Percentiles rank a stretch among this genome's conserved stretches.
Conservation (phyloP, 2,888 invertebrate species). For the Drosophila lutescens region DNA sequence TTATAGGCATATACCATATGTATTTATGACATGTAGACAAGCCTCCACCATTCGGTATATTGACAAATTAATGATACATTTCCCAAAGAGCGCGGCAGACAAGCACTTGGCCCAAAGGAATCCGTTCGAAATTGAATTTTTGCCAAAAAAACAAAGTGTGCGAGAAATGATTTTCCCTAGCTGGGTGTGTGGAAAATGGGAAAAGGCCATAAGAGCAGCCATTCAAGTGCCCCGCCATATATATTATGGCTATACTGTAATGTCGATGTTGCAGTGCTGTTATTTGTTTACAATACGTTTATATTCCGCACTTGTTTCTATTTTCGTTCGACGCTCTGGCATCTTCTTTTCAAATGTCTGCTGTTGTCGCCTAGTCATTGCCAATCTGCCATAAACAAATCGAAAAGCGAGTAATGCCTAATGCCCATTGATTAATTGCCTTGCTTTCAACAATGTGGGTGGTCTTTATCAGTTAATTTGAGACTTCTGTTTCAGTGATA, state of each 20-base stretch:
- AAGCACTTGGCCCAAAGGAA: slow-evolving; percentile 26
- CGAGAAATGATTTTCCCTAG: slow-evolving; percentile 30
- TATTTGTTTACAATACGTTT: slow-evolving; percentile 36
- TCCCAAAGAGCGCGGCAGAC: slow-evolving; percentile 16
- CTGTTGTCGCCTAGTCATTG: slow-evolving; percentile 22
- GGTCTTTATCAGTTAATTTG: slow-evolving; percentile 32
- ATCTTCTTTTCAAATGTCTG: slow-evolving; percentile 14
- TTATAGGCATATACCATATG: slow-evolving; percentile 7
- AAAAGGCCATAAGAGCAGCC: slow-evolving; percentile 28
- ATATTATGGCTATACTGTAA: slow-evolving; percentile 35
- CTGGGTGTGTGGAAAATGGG: slow-evolving; percentile 2
- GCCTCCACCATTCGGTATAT: slow-evolving; percentile 28
- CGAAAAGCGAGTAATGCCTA: slow-evolving; percentile 12
- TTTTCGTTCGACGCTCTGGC: slow-evolving; percentile 33
- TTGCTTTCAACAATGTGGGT: slow-evolving; percentile 63
- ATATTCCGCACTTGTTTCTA: slow-evolving; percentile 34
- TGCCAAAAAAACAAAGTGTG: slow-evolving; percentile 47
- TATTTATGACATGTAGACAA: slow-evolving; percentile 26
- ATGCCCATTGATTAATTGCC: slow-evolving; percentile 56
- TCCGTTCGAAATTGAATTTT: slow-evolving; percentile 35
- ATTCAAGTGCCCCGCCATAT: slow-evolving; percentile 29
- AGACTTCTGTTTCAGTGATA: slow-evolving; percentile 24
- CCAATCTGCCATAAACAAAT: slow-evolving; percentile 31
- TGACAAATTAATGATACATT: slow-evolving; percentile 43
- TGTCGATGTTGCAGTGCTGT: background rate